Conservation (phyloP, 2,888 invertebrate species). For the Heterodera filipjevi region DNA sequence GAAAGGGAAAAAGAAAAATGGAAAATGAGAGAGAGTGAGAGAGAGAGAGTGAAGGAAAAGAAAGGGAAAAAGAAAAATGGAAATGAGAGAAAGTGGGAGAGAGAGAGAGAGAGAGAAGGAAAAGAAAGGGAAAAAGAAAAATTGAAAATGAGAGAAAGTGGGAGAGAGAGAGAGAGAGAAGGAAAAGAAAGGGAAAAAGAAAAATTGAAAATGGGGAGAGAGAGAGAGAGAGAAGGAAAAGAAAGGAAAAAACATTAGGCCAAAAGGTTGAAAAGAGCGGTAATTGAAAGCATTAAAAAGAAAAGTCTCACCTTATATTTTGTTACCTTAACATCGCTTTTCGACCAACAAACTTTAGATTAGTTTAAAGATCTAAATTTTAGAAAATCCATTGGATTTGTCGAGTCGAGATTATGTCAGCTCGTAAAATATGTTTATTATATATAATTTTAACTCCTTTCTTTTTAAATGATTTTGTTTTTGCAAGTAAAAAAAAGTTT, state of each 20-base stretch:
- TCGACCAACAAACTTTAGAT: no score
- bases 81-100: background rate
- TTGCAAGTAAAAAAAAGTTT: background rate
- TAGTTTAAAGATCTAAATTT: no score
- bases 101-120: background rate
- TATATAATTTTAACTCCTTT: no score
- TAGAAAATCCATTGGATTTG: no score
- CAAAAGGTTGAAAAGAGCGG: no score
- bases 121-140: background rate
- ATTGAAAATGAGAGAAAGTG: background rate
- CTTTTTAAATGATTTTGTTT: background rate
- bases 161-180: background rate
- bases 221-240: background rate
- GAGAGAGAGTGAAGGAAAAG: background rate
- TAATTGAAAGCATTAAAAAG: no score
- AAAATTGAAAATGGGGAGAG: background rate
- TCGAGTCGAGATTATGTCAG: no score
- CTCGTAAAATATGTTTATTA: no score
- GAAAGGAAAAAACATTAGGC: no score
- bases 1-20: constrained; percentile 2
- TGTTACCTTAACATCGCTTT: no score
- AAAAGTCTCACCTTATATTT: no score
- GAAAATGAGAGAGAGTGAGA: background rate
- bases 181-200: background rate
- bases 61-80: background rate